Base-by-base conservation (phyloP, 2,113 vertebrate species). In the Camelus dromedarius region DNA sequence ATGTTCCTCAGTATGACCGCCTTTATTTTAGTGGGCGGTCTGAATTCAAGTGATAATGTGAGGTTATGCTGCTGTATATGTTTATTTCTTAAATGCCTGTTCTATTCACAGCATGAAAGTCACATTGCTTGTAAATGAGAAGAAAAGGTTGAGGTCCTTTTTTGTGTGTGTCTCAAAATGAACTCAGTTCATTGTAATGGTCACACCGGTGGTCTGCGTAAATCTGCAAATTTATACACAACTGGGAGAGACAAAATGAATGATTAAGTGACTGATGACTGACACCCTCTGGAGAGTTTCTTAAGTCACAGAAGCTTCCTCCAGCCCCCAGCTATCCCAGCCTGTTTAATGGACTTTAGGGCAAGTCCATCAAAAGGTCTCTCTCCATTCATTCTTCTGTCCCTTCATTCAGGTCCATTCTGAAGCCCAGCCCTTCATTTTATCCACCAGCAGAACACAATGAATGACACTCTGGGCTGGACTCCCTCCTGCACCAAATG, bases 401-500 rank as follows among this genome's bases (percentile, higher is more conserved):
- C 93, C 96, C 80, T 95, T 86, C 98, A 98, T 98, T 99, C 98
- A 98, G 95, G 95, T 90, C 72, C 76, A 92, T 92, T 91, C 38
- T 88, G 96, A 94, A 93, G 56, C 56, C 67, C 84, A 96, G 91
- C 84, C 94, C 60, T 97, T 77, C 81, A 48, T 89, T 98, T 97
- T 97, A 97, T 89, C 79, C 94, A 96, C 81, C 84, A 72, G 62
- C 18, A 82, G 95, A 97, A 96, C 46, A 69, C 77, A 95, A 19
- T 73, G 15, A 93, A 80, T 95, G 58, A 58, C 88, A 91, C 93
- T 1, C 26, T 83, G 60, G 66, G 38, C 26, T 85, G 26, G 89
- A 69, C 7, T 4, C 0, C 3, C 96, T 97, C 4, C 30, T 83
- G 28, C 19, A 96, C 28, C 1, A 0, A 96, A 83, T 35, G 18